Evolutionary conservation across 1,140 invertebrate species (phyloP).

Genomic region (Musca domestica): DNA sequence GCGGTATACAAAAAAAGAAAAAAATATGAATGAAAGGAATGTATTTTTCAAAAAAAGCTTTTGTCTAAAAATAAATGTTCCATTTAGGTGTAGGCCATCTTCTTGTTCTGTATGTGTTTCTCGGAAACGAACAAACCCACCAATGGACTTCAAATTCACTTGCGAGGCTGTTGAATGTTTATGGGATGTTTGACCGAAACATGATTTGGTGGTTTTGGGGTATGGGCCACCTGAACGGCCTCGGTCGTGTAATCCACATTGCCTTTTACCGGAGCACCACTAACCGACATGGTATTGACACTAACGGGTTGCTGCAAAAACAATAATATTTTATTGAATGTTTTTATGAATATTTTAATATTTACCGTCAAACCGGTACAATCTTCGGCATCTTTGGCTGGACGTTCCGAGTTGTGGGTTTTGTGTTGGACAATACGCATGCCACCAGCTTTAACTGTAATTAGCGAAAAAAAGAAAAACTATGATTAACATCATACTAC

Average conservation of each 20-base stretch:
- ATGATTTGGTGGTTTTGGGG: slow-evolving; percentile 67
- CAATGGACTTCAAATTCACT: slow-evolving; percentile 55
- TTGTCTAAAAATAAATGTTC: background rate
- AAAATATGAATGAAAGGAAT: background rate
- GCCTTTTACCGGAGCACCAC: slow-evolving; percentile 75
- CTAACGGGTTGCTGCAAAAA: slow-evolving; percentile 53
- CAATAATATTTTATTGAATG: slow-evolving; percentile 35
- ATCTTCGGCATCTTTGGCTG: slow-evolving; percentile 59
- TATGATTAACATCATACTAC: slow-evolving; percentile 6
- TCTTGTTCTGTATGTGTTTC: too few relatives aligned
- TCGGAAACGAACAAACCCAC: background rate
- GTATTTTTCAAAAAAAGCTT: background rate
- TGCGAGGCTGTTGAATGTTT: slow-evolving; percentile 77
- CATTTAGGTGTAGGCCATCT: too few relatives aligned
- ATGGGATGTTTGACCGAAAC: slow-evolving; percentile 59
- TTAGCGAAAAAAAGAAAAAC: slow-evolving; percentile 27
- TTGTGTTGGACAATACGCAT: slow-evolving; percentile 91
- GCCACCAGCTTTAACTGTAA: slow-evolving; percentile 79
- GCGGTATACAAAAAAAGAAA: background rate
- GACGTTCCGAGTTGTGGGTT: slow-evolving; percentile 62
- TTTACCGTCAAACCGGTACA: slow-evolving; percentile 52
- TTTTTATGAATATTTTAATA: slow-evolving; percentile 41
- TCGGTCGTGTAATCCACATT: slow-evolving; percentile 85
- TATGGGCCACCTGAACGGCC: slow-evolving; percentile 76
- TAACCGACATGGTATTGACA: slow-evolving; percentile 72